Conservation (phyloP, 2,113 vertebrate species). For the Aythya baeri region DNA sequence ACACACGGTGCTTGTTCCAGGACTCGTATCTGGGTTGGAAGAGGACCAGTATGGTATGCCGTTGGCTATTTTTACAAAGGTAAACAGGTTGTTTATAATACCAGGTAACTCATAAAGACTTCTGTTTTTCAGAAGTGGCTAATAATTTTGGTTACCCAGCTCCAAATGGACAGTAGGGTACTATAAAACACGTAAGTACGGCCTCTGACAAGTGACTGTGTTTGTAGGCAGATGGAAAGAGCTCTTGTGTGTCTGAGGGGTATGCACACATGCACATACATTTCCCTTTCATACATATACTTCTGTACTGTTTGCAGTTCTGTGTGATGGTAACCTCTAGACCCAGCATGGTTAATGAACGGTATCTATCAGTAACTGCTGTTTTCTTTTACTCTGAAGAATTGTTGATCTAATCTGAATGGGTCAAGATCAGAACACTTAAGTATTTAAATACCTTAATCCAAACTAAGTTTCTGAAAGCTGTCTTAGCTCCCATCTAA, state of each 20-base stretch:
- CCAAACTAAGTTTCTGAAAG: background rate
- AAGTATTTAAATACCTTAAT: background rate
- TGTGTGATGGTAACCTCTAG: rapidly evolving
- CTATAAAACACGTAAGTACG: background rate
- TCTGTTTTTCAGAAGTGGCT: background rate
- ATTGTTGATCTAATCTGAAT: background rate
- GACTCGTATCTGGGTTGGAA: constrained; percentile 90
- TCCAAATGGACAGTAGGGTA: background rate
- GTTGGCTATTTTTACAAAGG: constrained; percentile 95
- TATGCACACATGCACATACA: rapidly evolving
- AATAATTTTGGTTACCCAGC: background rate
- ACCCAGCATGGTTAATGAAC: background rate
- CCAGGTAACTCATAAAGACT: background rate
- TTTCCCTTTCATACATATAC: background rate
- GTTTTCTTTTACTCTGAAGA: background rate
- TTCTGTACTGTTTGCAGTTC: background rate
- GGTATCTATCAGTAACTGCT: background rate
- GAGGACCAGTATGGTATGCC: constrained; percentile 95
- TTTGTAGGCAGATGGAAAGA: background rate
- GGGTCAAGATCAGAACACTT: background rate
- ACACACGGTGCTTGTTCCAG: constrained; percentile 78
- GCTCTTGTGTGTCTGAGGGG: rapidly evolving
- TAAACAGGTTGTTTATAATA: constrained; percentile 45
- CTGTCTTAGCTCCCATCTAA: background rate
- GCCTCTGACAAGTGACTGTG: background rate